phyloP scores from a whole-genome alignment of 53 echinoderm and acorn worm genomes.

The Echinometra lucunter region DNA sequence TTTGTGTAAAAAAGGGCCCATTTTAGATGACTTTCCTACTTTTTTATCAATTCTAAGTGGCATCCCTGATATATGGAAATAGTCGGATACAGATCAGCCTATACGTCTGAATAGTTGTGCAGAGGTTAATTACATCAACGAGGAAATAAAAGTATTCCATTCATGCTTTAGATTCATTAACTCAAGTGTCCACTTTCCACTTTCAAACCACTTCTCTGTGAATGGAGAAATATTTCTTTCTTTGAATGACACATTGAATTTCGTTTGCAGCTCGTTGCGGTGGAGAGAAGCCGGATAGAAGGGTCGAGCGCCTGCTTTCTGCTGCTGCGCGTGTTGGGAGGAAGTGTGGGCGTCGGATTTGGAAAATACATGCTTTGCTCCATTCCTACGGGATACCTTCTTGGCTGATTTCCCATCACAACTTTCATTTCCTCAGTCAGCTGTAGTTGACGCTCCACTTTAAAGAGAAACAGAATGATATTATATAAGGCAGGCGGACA shows the following conservation, averaged over 20 bases:
- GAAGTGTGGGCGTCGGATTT: slow-evolving; percentile 61
- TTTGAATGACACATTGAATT: too few relatives aligned
- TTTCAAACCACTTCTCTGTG: background rate
- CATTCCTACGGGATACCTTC: background rate
- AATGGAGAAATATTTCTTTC: background rate
- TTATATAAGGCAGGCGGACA: background rate
- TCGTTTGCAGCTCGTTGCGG: background rate
- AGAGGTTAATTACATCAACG: background rate
- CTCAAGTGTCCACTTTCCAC: background rate
- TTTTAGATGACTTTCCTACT: too few relatives aligned
- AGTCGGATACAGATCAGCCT: too few relatives aligned
- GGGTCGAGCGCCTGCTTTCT: slow-evolving; percentile 35
- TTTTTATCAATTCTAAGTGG: too few relatives aligned
- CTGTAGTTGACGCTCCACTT: background rate
- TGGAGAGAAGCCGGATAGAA: background rate
- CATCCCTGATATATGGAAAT: too few relatives aligned
- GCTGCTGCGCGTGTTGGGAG: background rate
- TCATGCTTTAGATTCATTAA: background rate
- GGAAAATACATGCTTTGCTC: slow-evolving; percentile 20
- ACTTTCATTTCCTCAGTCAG: slow-evolving; percentile 34
- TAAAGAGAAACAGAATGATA: background rate
- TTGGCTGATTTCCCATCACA: slow-evolving; percentile 53
- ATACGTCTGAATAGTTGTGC: background rate
- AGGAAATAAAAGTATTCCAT: slow-evolving; percentile 3
- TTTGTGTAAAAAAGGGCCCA: too few relatives aligned